Evolutionary conservation across 2,797 vertebrate genomes (phyloP), one percentile per base, ranked within the genome.

Genomic region (Pangasius djambal): DNA sequence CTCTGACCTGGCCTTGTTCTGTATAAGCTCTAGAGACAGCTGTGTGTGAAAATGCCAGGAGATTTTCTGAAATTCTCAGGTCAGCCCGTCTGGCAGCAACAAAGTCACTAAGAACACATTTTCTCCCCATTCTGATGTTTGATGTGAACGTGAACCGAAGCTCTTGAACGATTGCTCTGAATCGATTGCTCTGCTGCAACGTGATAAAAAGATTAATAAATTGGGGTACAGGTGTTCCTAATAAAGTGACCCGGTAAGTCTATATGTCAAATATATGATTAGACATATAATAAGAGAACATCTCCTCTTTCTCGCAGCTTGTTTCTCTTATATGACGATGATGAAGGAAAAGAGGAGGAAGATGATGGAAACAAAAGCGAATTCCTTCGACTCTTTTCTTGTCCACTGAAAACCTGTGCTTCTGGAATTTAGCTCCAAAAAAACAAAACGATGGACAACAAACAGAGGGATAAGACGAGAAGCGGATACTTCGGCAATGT

Each of bases 401-500:
- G 50, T 83, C 77, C 57, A 9, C 63, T 78, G 86, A 81, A 87
- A 55, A 22, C 3, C 67, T 88, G 75, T n/a, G 7, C 63, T 90
- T 16, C 72, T 86, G 84, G 44, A 91, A 88, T 72, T 87, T 88
- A 2, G 86, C 88, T 88, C 79, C 92, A 89, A 77, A 40, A 40
- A 61, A 5, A 3, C 37, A 63, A 34, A 83, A 63, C 84, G 8
- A 94, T 94, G 95, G 95, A 97, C 69, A 92, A 92, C 10, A 86
- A 92, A n/a, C 93, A 92, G 86, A 93, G 91, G 90, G 94, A 95
- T 81, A 96, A 94, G 85, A 92, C 90, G 89, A 95, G 95, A 89
- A 91, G 91, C 61, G 92, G 95, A 92, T 96, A 97, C 94, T 96
- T 97, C 91, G 95, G 95, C 91, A 96, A 95, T 31, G 95, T 96